phyloP scores from a whole-genome alignment of 2,113 vertebrate genomes.

The Platysteira castanea region DNA sequence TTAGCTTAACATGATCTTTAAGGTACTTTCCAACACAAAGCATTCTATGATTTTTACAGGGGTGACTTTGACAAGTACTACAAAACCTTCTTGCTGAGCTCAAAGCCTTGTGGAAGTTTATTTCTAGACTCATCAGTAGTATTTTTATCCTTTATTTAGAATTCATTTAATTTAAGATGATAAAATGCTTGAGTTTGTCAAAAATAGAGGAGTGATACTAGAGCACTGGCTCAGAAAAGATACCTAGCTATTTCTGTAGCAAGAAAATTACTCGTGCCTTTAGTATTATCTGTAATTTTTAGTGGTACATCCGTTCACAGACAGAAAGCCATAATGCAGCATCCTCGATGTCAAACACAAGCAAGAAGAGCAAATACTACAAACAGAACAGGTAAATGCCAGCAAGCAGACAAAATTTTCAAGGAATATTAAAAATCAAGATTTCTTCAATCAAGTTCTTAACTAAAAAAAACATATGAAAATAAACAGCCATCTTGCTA shows the following conservation, averaged over 20 bases:
- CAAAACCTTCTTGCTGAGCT: neutral
- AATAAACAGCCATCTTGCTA: neutral
- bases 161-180: neutral
- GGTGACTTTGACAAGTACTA: neutral
- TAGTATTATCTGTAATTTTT: neutral
- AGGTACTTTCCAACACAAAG: neutral
- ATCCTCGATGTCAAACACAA: neutral
- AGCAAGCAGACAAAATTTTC: neutral
- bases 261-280: neutral
- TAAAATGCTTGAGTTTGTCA: neutral
- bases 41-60: neutral
- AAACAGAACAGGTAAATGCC: neutral
- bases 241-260: neutral
- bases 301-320: neutral
- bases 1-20: neutral
- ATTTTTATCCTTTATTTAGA: neutral
- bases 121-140: neutral
- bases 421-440: neutral
- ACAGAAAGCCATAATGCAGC: neutral
- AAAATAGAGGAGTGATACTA: neutral
- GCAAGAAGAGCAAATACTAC: neutral
- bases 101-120: neutral
- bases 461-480: neutral
- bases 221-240: neutral
- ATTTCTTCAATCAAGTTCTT: neutral